Conservation (phyloP, 2,113 vertebrate genomes). For the Percina caprodes region DNA sequence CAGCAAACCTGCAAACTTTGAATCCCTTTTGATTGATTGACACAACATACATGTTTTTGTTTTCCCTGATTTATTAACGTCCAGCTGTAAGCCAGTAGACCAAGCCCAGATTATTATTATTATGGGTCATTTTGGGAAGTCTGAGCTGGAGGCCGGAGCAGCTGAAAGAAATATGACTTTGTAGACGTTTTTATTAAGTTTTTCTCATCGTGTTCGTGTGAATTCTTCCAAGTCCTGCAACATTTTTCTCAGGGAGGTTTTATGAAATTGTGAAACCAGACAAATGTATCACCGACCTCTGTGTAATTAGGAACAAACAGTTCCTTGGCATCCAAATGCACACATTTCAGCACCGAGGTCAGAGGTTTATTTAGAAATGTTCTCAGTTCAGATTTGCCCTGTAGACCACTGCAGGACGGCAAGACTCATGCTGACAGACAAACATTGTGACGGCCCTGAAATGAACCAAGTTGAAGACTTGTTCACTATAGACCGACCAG, state of each 20-base stretch:
- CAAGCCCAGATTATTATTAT: conserved; percentile 7
- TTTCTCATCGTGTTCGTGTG: conserved; percentile 51
- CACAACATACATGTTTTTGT: conserved; percentile 8
- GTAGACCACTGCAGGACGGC: background rate
- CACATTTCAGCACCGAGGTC: conserved; percentile 40
- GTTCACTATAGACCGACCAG: background rate
- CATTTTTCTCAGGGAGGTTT: conserved; percentile 60
- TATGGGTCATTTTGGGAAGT: conserved; percentile 34
- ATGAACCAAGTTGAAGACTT: background rate
- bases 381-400: conserved; percentile 20
- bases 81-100: conserved; percentile 13
- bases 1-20: conserved; percentile 17
- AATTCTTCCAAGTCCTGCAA: conserved; percentile 32
- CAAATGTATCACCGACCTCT: conserved; percentile 46
- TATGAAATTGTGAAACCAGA: conserved; percentile 64
- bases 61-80: conserved; percentile 36
- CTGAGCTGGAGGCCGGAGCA: conserved; percentile 28
- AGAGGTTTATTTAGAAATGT: conserved; percentile 32
- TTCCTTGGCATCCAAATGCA: conserved; percentile 21
- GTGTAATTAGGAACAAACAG: conserved; percentile 24
- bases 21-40: conserved; percentile 2
- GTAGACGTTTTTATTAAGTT: conserved; percentile 48
- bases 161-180: conserved; percentile 65
- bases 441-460: background rate
- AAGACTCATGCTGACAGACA: background rate